phyloP scores from a whole-genome alignment of 2,888 invertebrate genomes.

The Isotomurus palustris region DNA sequence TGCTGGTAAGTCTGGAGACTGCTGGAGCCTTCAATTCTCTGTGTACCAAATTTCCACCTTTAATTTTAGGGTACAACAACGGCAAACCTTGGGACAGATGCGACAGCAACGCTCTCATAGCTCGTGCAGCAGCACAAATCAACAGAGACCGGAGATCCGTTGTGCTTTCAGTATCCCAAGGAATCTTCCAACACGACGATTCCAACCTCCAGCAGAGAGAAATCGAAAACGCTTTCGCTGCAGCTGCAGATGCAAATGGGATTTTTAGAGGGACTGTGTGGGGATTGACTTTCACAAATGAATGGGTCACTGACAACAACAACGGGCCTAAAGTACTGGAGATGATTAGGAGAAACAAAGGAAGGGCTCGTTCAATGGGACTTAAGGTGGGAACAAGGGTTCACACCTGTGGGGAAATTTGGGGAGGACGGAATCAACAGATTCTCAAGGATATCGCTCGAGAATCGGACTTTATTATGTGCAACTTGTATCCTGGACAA shows the following conservation, averaged over 20 bases:
- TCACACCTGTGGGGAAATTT: slow-evolving; percentile 40
- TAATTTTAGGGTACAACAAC: background rate
- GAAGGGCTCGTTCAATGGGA: slow-evolving; percentile 22
- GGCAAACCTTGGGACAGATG: slow-evolving; percentile 20
- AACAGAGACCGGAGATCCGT: slow-evolving; percentile 17
- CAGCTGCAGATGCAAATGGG: slow-evolving; percentile 39
- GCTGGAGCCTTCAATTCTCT: slow-evolving; percentile 35
- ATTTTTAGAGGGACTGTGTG: slow-evolving; percentile 38
- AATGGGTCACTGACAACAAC: slow-evolving; percentile 28
- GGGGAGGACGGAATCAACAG: slow-evolving; percentile 19
- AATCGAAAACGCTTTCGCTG: slow-evolving; percentile 41
- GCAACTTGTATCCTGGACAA: slow-evolving; percentile 40
- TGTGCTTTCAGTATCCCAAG: slow-evolving; percentile 36
- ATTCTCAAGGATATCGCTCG: slow-evolving; percentile 34
- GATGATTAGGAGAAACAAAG: slow-evolving; percentile 28
- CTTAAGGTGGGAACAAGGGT: slow-evolving; percentile 38
- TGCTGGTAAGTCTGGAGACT: slow-evolving; percentile 35
- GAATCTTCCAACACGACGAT: slow-evolving; percentile 36
- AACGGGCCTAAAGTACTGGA: slow-evolving; percentile 11
- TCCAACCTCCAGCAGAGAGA: slow-evolving; percentile 26
- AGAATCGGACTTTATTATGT: slow-evolving; percentile 43
- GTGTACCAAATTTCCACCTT: too few species aligned
- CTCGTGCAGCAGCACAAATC: slow-evolving; percentile 16
- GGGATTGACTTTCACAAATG: slow-evolving; percentile 42
- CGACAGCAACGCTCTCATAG: slow-evolving; percentile 16